Evolutionary conservation across 2,797 vertebrate genomes (phyloP).

Genomic region (Caiman crocodilus): DNA sequence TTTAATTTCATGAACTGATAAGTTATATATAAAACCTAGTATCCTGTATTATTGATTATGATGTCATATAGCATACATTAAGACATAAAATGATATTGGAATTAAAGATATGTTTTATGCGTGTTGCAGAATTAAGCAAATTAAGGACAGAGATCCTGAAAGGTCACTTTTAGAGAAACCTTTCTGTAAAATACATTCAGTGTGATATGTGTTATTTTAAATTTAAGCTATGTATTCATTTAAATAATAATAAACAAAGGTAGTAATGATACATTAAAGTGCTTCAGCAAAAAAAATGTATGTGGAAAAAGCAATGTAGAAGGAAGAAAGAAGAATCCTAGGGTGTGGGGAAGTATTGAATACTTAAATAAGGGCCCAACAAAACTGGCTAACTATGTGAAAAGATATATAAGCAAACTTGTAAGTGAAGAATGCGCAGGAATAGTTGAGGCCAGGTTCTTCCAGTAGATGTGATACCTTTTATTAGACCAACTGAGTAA

Average conservation of each 20-base stretch:
- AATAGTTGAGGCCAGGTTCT: background rate
- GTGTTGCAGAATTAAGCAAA: background rate
- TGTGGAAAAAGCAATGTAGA: background rate
- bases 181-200: background rate
- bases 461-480: too few relatives aligned
- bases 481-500: too few relatives aligned
- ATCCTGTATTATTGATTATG: background rate
- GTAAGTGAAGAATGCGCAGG: background rate
- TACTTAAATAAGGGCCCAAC: background rate
- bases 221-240: background rate
- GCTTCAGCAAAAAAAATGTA: background rate
- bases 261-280: background rate
- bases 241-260: background rate
- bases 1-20: background rate
- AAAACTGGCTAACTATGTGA: background rate
- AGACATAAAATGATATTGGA: background rate
- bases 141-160: background rate
- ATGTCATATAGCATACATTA: background rate
- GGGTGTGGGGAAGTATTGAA: background rate
- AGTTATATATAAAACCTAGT: background rate
- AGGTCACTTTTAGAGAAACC: background rate
- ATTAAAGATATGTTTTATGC: background rate
- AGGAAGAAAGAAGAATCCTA: background rate
- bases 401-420: background rate
- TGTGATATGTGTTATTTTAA: background rate